A percentile compares a stretch with the other conserved stretches of the same genome.
Conservation (phyloP, 2,888 invertebrate species). For the Acanthosepion pharaonis region DNA sequence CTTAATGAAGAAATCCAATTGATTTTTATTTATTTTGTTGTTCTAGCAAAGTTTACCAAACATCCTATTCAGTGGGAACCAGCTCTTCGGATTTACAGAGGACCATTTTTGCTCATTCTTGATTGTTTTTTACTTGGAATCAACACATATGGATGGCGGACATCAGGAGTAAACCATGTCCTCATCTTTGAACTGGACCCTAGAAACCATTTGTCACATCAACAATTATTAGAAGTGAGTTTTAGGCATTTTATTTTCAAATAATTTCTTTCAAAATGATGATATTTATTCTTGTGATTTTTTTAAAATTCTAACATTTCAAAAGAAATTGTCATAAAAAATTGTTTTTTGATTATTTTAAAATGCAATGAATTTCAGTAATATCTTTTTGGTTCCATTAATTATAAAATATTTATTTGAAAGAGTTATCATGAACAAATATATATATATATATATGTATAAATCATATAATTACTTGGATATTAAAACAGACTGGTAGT, state of each 20-base stretch:
- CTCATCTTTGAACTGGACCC: conserved; percentile 97
- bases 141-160: conserved; percentile 97
- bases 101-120: conserved; percentile 91
- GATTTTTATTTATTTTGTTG: neutral
- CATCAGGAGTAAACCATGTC: conserved; percentile 97
- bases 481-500: too few species aligned
- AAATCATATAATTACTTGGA: too few species aligned
- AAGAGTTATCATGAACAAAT: too few species aligned
- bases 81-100: conserved; percentile 93
- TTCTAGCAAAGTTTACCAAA: conserved; percentile 61
- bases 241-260: neutral
- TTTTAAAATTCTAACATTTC: too few species aligned
- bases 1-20: neutral
- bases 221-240: conserved; percentile 80
- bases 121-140: conserved; percentile 95
- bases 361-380: too few species aligned
- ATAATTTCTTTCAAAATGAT: too few species aligned
- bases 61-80: conserved; percentile 76
- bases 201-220: conserved; percentile 88
- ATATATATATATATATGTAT: too few species aligned
- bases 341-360: too few species aligned
- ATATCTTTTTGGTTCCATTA: too few species aligned
- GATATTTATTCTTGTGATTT: too few species aligned
- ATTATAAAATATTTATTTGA: too few species aligned
- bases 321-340: too few species aligned